Percentiles rank a stretch among this genome's conserved stretches.
phyloP scores from a whole-genome alignment of 35 echinoderm and acorn worm genomes.

The Patiria miniata region DNA sequence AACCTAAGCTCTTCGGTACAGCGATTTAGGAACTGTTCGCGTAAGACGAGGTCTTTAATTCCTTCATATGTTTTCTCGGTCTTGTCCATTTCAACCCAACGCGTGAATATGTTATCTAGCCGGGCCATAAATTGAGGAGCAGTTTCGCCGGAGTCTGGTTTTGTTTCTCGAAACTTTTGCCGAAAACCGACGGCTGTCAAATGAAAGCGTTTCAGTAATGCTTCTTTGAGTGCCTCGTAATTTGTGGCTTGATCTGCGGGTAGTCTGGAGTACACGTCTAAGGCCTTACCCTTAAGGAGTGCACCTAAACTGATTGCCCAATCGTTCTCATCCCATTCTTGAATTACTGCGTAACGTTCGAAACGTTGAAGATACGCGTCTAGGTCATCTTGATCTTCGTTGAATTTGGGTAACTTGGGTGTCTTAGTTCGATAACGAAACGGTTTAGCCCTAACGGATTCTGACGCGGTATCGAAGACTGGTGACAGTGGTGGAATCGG shows the following conservation, averaged over 20 bases:
- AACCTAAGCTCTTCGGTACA: slow-evolving; percentile 1
- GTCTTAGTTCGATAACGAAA: background rate
- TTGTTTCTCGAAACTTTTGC: slow-evolving; percentile 15
- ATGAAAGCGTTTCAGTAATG: slow-evolving; percentile 33
- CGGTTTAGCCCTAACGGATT: background rate
- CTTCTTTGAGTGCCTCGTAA: slow-evolving; percentile 30
- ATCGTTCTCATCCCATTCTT: slow-evolving; percentile 39
- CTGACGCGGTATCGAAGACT: background rate
- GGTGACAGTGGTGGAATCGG: background rate
- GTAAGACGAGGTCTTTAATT: background rate
- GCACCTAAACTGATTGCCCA: no score
- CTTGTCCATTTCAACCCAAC: no score
- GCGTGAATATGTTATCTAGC: no score
- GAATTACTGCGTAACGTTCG: slow-evolving; percentile 58
- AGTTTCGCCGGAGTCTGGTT: background rate
- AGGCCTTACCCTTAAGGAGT: no score
- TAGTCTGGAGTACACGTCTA: slow-evolving; percentile 21
- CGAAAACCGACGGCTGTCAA: slow-evolving; percentile 25
- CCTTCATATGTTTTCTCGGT: no score
- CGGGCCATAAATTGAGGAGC: no score
- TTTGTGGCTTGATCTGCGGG: slow-evolving; percentile 28
- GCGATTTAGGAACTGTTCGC: slow-evolving; percentile 24
- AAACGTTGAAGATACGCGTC: slow-evolving; percentile 59
- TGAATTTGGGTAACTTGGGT: slow-evolving; percentile 48
- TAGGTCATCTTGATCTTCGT: slow-evolving; percentile 60